Base-by-base conservation (phyloP, 2,797 vertebrate species). In the Hozukius guyotensis region DNA sequence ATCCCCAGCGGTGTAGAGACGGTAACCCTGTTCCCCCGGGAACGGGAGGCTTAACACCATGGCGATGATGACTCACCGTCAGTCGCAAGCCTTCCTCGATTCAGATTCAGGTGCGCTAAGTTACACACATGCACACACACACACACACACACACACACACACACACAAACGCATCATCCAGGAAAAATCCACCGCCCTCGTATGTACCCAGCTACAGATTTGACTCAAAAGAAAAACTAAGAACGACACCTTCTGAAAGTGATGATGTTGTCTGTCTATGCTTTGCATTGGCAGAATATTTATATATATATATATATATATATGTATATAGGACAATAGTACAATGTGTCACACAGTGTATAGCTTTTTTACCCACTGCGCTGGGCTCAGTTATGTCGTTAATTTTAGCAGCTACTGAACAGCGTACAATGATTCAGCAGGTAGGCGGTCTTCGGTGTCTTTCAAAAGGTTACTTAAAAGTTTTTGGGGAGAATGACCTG, bases 31-130 rank as follows among this genome's bases (percentile, higher is more conserved):
- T 93, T 93, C 91, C 91, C 92, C 27, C 69, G 77, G 92, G 92
- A 92, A 89, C 86, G 29, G 83, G 78, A 85, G 87, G 92, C 93
- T 94, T 92, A 94, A 90, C 88, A 76, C 92, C 88, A 90, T 86
- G 85, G 88, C 88, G 42, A 92, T 90, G 92, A 94, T 94, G 93
- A 94, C 90, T 95, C 93, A 94, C 88, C 78, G 46, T 76, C 86
- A 78, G 84, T 85, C 55, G 67, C 78, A 69, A 88, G 89, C 85
- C 63, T 83, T 86, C 72, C 83, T 89, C 71, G 24, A 87, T 92
- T 90, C 85, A 78, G 74, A 91, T 91, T 91, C 87, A 92, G 92
- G 88, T 93, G 81, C n/a, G 31, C 82, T 34, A 84, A 77, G 77
- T 86, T 89, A 57, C 82, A 84, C 77, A 38, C 36, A 38, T 38